Base-by-base conservation (phyloP, 2,113 vertebrate genomes). In the Struthio camelus region DNA sequence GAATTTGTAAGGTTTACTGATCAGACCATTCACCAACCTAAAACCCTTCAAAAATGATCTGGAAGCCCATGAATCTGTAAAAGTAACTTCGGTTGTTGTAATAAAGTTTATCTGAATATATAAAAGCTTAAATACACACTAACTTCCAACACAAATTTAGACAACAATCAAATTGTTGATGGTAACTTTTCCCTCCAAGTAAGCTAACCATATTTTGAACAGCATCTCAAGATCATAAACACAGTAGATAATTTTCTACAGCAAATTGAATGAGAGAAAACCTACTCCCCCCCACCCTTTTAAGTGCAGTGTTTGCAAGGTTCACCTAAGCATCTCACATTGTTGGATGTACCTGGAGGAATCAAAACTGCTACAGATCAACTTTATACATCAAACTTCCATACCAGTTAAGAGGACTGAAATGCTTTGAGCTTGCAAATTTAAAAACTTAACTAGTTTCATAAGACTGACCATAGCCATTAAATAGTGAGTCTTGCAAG, bases 21-120 rank as follows among this genome's bases (percentile, higher is more conserved):
- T 5, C 7, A 82, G 8, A 67, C 3, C 0, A 1, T 44, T n/a
- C 13, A 69, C 7, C 17, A 50, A 50, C 42, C 1, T 14, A 23
- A 78, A 28, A 28, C 13, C 40, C n/a, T 46, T 84, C n/a, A 48
- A 84, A 89, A 36, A 9, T 16, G 44, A 28, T 48, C 32, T 38
- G 25, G 18, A 80, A 88, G 13, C 6, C 5, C 20, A 65, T 56
- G 10, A 80, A 65, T 51, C 9, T 91, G 5, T 78, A 30, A 48
- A 79, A 54, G 9, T 58, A 85, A 36, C 2, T 64, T 24, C 30
- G 2, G 2, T 5, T 32, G 16, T 15, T 73, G 7, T n/a, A 76
- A 82, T 46, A 23, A 76, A n/a, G 1, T n/a, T 72, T 78, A 30
- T 40, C 32, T 85, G 34, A 88, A 69, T n/a, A 54, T 36, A 32